These are phyloP conservation scores for Callipepla squamata DNA, from an alignment of 2,113 vertebrate genomes.

Conservation along the genomic window DNA sequence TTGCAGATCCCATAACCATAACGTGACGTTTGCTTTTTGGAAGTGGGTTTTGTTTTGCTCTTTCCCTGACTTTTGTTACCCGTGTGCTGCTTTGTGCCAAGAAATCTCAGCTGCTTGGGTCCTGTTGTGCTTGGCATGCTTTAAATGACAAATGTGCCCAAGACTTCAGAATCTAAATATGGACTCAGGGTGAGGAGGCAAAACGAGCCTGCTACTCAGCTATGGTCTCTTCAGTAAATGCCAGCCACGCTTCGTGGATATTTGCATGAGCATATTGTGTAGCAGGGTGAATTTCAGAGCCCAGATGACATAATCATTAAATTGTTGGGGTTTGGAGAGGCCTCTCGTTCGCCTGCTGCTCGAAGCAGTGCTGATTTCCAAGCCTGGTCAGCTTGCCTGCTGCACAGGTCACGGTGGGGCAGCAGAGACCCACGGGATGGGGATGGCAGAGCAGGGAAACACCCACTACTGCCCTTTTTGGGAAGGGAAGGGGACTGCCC, in stretches of 20 bases:
- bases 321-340: not conserved
- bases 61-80: not conserved
- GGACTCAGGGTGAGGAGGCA: not conserved
- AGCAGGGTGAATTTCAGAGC: not conserved
- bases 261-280: not conserved
- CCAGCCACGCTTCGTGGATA: not conserved
- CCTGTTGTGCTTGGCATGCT: slow-evolving; percentile 25
- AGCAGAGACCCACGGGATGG: not conserved
- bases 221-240: not conserved
- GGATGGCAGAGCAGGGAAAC: not conserved
- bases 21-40: not conserved
- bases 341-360: not conserved
- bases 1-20: not conserved
- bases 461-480: not conserved
- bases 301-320: not conserved
- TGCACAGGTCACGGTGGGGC: not conserved
- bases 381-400: not conserved
- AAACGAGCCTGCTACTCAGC: not conserved
- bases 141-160: not conserved
- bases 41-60: not conserved
- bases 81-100: not conserved
- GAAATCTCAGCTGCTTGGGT: slow-evolving; percentile 11
- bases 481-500: not conserved
- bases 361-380: not conserved
- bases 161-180: slow-evolving; percentile 28